Evolutionary conservation across 2,113 vertebrate genomes (phyloP), one percentile per base, ranked within the genome.

Genomic region (Pithys albifrons): DNA sequence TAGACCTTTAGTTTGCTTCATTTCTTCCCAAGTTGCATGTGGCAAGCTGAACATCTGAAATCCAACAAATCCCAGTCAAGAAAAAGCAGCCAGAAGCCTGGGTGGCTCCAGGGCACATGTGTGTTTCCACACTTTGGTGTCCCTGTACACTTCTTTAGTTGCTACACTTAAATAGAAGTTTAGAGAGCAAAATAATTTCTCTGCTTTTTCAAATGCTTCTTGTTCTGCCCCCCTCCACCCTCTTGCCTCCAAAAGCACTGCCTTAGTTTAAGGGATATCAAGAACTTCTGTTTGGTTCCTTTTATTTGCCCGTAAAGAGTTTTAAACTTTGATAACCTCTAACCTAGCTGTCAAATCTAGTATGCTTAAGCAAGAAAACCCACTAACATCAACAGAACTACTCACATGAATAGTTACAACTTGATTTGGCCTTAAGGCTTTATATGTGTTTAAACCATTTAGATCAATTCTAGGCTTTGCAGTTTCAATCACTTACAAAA

Each of bases 241-340:
- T 3, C 3, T 7, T 7, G 6, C 14, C 0, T 0, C 25, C 20
- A n/a, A 54, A 67, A 52, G 7, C 37, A 65, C 2, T 55, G 39
- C 19, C 58, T 81, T 43, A 45, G 1, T 51, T 73, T 75, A 79
- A 82, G 39, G 9, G 20, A 49, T 31, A 81, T 62, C 14, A 85
- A 69, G 27, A 88, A 6, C 46, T 72, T 71, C 52, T 64, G 25
- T 84, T 55, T 67, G 7, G 20, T 51, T 84, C 19, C 12, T 5
- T 24, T 37, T 62, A 61, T n/a, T 3, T 1, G 2, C 10, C 19
- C 41, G 29, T 23, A 80, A 62, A 45, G 1, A 7, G 11, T 62
- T 85, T 79, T 57, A 94, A 74, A 79, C 16, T 71, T 74, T 94
- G 67, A 77, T 80, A 90, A 95, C 49, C 75, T 91, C 52, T 91